These are phyloP conservation scores for Saccostrea cuccullata DNA, from an alignment of 1,140 invertebrate genomes.

Conservation along the genomic window DNA sequence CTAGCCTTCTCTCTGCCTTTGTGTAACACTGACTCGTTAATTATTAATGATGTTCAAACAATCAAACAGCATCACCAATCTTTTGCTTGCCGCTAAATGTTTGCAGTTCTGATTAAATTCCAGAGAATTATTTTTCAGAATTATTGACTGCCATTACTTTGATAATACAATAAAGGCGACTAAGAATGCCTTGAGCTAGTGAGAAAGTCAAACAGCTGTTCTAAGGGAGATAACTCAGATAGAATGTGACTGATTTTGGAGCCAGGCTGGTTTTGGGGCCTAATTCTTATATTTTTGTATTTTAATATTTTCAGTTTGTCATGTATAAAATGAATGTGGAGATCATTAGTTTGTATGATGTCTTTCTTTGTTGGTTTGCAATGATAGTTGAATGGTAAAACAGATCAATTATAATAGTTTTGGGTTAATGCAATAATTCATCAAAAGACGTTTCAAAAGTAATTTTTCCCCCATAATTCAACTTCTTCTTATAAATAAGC, in stretches of 20 bases:
- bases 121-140: slow-evolving; percentile 28
- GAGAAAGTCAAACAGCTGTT: neutral
- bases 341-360: too few species aligned
- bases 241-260: neutral
- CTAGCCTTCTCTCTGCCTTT: neutral
- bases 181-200: neutral
- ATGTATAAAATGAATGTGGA: too few species aligned
- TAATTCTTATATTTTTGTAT: neutral
- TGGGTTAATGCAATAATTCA: too few species aligned
- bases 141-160: neutral
- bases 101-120: slow-evolving; percentile 37
- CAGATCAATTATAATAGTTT: too few species aligned
- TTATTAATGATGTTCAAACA: slow-evolving; percentile 31
- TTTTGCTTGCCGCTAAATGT: slow-evolving; percentile 17
- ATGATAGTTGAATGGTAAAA: too few species aligned
- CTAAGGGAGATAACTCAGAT: slow-evolving; percentile 12
- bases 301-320: neutral
- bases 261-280: too few species aligned
- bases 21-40: slow-evolving; percentile 7
- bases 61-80: neutral
- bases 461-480: too few species aligned
- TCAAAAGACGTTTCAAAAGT: too few species aligned
- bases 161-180: slow-evolving; percentile 2
- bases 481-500: too few species aligned
- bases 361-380: too few species aligned